Base-by-base conservation (phyloP, 2,888 invertebrate species). In the Standfussiana lucernea region DNA sequence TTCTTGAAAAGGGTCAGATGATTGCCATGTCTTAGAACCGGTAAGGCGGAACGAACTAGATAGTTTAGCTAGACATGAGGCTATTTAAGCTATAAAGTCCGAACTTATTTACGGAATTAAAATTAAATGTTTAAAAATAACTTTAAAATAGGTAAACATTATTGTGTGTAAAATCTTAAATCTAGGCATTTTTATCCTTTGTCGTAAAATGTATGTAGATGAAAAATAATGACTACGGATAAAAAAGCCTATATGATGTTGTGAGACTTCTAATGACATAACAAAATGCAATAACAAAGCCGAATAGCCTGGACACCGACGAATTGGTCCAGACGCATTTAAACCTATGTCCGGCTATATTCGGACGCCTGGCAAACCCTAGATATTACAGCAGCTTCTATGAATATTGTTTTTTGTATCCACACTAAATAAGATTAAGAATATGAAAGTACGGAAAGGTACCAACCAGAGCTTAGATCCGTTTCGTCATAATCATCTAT, bases 401-500 rank as follows among this genome's bases (percentile, higher is more conserved):
- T 24, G 18, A 37, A 56, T 21, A 35, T 50, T 1, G 2, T 37
- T 2, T 50, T 21, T 40, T 62, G 37, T 24, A 37, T 24, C 62
- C 35, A 37, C 37, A 37, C 6, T 37, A 37, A 40, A 35, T 1
- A 59, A 59, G 21, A 61, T 35, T 21, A 21, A 15, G 32, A 35
- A 21, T 32, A 28, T 18, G 11, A 67, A 40, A n/a, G 11, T 47
- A 15, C 15, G 15, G 15, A 15, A 64, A 64, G 47, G 24, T 42
- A 92, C 95, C 93, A 82, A 96, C 96, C 81, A 50, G 95, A 94
- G 88, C 95, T 95, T 3, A 96, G 90, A 88, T 96, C 96, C 70
- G 93, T 95, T 90, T 96, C 96, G 64, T 96, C 96, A 75, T 96
- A 96, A 83, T 96, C 96, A 35, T 95, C 96, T 78, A 96, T 96